Evolutionary conservation across 2,888 invertebrate genomes (phyloP).

Genomic region (Heliconius aoede): DNA sequence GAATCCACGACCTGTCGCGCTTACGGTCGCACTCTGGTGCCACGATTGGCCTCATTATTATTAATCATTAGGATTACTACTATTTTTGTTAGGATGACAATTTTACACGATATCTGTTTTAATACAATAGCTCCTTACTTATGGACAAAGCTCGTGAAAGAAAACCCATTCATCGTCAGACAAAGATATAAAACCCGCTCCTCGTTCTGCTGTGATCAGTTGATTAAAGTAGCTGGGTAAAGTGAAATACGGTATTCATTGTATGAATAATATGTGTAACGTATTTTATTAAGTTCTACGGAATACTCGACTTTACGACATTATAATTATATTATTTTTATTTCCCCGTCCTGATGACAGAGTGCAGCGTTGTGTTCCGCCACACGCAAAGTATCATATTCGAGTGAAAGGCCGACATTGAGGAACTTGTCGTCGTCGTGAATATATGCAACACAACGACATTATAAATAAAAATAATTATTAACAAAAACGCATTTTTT

Average conservation of each 20-base stretch:
- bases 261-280: constrained; percentile 1
- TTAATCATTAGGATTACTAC: neutral
- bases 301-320: neutral
- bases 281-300: neutral
- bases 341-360: neutral
- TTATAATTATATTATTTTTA: neutral
- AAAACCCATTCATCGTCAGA: neutral
- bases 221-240: neutral
- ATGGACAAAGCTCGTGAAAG: neutral
- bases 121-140: neutral
- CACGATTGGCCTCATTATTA: neutral
- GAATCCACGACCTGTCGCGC: too few relatives aligned
- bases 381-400: too few relatives aligned
- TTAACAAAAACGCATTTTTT: too few relatives aligned
- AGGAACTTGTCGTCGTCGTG: too few relatives aligned
- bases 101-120: neutral
- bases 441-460: too few relatives aligned
- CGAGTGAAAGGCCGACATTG: too few relatives aligned
- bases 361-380: neutral
- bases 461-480: too few relatives aligned
- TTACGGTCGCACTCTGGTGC: too few relatives aligned
- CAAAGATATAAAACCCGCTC: neutral
- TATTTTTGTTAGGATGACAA: neutral
- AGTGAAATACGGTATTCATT: constrained; percentile 2
- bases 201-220: constrained; percentile 5